phyloP scores from a whole-genome alignment of 2,888 invertebrate genomes.

The Eulithis prunata region DNA sequence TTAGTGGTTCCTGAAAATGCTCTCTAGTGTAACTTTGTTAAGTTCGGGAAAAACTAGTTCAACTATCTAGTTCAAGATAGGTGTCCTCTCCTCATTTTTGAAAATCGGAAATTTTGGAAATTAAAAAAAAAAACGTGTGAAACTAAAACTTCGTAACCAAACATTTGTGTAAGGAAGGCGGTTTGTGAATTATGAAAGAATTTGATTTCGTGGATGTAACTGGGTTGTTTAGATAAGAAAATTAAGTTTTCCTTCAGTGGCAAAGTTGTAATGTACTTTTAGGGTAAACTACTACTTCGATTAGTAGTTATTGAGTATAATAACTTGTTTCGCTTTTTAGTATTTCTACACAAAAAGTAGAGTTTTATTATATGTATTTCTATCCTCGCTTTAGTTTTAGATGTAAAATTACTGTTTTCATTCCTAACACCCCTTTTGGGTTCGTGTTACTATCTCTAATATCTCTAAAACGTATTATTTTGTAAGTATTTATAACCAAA shows the following conservation, averaged over 20 bases:
- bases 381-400: constrained; percentile 5
- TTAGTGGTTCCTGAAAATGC: too few species aligned
- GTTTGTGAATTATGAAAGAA: constrained; percentile 10
- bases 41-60: too few species aligned
- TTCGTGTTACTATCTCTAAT: constrained; percentile 15
- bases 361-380: background rate
- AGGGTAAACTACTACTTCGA: too few species aligned
- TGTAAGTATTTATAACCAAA: constrained; percentile 31
- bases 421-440: constrained; percentile 29
- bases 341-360: background rate
- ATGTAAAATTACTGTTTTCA: constrained; percentile 24
- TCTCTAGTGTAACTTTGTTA: too few species aligned
- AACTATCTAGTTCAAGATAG: too few species aligned
- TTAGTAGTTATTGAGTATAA: background rate
- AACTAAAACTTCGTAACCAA: background rate
- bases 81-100: too few species aligned
- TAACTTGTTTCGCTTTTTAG: background rate
- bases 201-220: constrained; percentile 21
- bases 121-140: background rate
- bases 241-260: background rate
- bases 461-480: constrained; percentile 19
- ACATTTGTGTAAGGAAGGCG: background rate
- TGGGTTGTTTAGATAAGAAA: constrained; percentile 8
- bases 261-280: background rate
- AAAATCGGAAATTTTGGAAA: too few species aligned